Conservation (phyloP, 2,888 invertebrate species). For the Agrochola circellaris region DNA sequence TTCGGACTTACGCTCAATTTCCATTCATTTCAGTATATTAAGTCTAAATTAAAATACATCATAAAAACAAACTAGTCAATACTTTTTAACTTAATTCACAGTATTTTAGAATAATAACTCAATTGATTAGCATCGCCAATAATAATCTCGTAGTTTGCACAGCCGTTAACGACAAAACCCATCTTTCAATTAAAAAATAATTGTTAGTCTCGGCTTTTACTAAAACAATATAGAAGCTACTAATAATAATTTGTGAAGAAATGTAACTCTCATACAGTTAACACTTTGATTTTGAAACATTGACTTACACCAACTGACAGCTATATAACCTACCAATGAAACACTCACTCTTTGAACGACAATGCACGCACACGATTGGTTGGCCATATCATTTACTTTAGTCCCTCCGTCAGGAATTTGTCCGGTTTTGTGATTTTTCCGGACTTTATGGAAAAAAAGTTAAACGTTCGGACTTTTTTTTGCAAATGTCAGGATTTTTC, state of each 20-base stretch:
- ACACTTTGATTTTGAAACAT: not conserved
- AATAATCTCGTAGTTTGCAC: conserved; percentile 53
- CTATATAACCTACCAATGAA: not conserved
- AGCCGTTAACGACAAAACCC: conserved; percentile 25
- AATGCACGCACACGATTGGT: not conserved
- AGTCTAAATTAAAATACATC: conserved; percentile 55
- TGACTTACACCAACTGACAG: not conserved
- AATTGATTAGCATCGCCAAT: conserved; percentile 63
- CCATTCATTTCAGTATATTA: conserved; percentile 30
- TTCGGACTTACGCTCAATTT: conserved; percentile 35
- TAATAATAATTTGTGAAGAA: conserved; percentile 10
- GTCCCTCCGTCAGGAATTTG: not conserved
- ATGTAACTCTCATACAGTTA: not conserved
- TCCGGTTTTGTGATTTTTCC: not conserved
- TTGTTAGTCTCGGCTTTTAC: conserved; percentile 42
- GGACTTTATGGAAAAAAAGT: not conserved
- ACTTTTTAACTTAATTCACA: conserved; percentile 35
- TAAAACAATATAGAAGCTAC: conserved; percentile 50
- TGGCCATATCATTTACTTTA: no score
- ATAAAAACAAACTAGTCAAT: conserved; percentile 53
- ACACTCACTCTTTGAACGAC: not conserved
- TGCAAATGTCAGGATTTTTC: not conserved
- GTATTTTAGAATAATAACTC: conserved; percentile 51
- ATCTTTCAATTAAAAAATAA: conserved; percentile 30
- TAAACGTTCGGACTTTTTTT: not conserved